phyloP scores from a whole-genome alignment of 2,888 invertebrate species.

The Acronicta psi region DNA sequence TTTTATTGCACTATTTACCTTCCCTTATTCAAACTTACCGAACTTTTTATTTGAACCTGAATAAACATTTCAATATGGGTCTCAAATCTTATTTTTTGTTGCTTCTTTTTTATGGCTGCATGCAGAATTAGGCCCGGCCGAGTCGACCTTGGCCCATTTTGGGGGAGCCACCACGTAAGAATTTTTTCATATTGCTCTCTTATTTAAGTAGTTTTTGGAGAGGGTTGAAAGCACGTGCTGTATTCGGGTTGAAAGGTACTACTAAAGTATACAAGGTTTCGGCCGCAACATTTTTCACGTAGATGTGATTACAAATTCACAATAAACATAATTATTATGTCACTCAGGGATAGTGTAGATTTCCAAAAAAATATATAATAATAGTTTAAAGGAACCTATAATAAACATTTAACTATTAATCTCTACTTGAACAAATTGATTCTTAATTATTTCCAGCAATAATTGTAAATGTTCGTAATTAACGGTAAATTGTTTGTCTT shows the following conservation, averaged over 20 bases:
- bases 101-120: slow-evolving; percentile 18
- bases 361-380: no score
- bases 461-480: no score
- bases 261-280: no score
- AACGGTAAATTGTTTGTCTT: background rate
- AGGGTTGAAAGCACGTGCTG: slow-evolving; percentile 12
- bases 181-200: slow-evolving; percentile 49
- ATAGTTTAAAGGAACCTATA: no score
- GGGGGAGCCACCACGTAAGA: slow-evolving; percentile 37
- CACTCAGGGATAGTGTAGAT: no score
- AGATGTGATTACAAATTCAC: no score
- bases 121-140: slow-evolving; percentile 27
- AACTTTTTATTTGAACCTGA: slow-evolving; percentile 33
- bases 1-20: slow-evolving; percentile 34
- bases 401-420: no score
- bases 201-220: slow-evolving; percentile 49
- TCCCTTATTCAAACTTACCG: slow-evolving; percentile 9
- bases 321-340: no score
- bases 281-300: no score
- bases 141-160: slow-evolving; percentile 60
- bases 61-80: slow-evolving; percentile 39
- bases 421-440: background rate
- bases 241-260: slow-evolving; percentile 10
- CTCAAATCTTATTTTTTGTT: slow-evolving; percentile 21
- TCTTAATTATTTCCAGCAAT: slow-evolving; percentile 1